These are phyloP conservation scores for Anabas testudineus DNA, from an alignment of 2,797 vertebrate species.

Conservation along the genomic window DNA sequence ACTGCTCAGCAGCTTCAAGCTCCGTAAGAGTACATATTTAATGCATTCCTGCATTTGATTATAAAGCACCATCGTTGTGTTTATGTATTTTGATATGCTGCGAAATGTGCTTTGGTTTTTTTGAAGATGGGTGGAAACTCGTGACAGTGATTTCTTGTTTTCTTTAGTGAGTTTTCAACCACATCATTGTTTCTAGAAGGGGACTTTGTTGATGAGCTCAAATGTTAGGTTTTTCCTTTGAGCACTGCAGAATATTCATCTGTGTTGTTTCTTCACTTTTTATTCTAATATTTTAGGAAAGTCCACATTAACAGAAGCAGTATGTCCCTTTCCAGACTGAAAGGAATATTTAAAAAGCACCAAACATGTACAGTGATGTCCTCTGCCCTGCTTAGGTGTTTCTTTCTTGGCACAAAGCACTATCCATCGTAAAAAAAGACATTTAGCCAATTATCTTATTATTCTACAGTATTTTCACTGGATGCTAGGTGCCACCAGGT, in stretches of 20 bases:
- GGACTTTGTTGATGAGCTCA: not conserved
- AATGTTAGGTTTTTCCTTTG: not conserved
- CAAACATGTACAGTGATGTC: slow-evolving; percentile 25
- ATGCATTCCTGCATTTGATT: slow-evolving; percentile 32
- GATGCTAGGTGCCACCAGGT: slow-evolving; percentile 86
- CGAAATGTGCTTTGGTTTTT: not conserved
- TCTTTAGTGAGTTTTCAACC: too few relatives aligned
- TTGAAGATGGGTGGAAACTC: not conserved
- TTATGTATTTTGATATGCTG: slow-evolving; percentile 25
- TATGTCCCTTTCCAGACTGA: slow-evolving; percentile 26
- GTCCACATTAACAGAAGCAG: slow-evolving; percentile 14
- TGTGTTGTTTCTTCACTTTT: slow-evolving; percentile 1
- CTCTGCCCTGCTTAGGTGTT: not conserved
- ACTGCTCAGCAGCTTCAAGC: slow-evolving; percentile 69
- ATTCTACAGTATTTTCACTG: slow-evolving; percentile 63
- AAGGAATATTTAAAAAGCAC: slow-evolving; percentile 45
- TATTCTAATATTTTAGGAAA: slow-evolving; percentile 6
- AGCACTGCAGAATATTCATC: not conserved
- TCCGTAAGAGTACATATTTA: slow-evolving; percentile 20
- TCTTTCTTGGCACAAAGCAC: slow-evolving; percentile 21
- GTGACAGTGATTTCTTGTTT: too few relatives aligned
- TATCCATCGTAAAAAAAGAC: slow-evolving; percentile 18
- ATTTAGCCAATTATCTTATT: not conserved
- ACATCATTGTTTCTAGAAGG: not conserved
- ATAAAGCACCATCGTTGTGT: slow-evolving; percentile 43